Evolutionary conservation across 2,888 invertebrate species (phyloP), one percentile per base, ranked within the genome.

Genomic region (Ischnus inquisitorius): DNA sequence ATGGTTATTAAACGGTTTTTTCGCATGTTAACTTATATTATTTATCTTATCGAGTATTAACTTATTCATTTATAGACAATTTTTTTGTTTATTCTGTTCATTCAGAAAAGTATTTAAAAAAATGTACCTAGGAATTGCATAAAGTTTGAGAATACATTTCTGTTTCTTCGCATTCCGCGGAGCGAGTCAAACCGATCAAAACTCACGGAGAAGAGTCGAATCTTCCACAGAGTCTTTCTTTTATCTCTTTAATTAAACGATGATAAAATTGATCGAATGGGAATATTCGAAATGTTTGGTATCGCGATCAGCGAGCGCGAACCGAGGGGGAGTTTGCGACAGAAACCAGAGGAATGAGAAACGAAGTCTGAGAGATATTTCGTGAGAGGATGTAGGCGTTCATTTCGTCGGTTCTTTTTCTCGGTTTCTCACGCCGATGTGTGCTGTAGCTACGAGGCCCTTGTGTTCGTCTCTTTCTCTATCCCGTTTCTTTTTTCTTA

Each of bases 331-430:
- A 64, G 64, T 16, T 12, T 54, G 10, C 10, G 54, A 54, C 22
- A 22, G 54, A 54, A 54, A 64, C 28, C 2, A 54, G 51, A 60
- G 34, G 68, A 65, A 71, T 64, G 77, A 68, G 77, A 84, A 64
- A 74, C 48, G 65, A 77, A 83, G 22, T 39, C 62, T 46, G 62
- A 80, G 77, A 83, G 76, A 69, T 76, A 84, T 77, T 80, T 83
- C 83, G 72, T 80, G 77, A 67, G 77, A 84, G 83, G 80, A 81
- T 84, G 83, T 84, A 84, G 83, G 83, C 83, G 83, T 84, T 72
- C 77, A 78, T 84, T 84, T 80, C 64, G 77, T 81, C 83, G 77
- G 80, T 84, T 78, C 83, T 83, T 84, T 84, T 84, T 84, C 83
- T 74, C 80, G 75, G 77, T 84, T 84, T 84, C 83, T 84, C 83